Percentiles rank a stretch among this genome's conserved stretches.
Evolutionary conservation across 2,797 vertebrate species (phyloP).

Genomic region (Semaprochilodus insignis): DNA sequence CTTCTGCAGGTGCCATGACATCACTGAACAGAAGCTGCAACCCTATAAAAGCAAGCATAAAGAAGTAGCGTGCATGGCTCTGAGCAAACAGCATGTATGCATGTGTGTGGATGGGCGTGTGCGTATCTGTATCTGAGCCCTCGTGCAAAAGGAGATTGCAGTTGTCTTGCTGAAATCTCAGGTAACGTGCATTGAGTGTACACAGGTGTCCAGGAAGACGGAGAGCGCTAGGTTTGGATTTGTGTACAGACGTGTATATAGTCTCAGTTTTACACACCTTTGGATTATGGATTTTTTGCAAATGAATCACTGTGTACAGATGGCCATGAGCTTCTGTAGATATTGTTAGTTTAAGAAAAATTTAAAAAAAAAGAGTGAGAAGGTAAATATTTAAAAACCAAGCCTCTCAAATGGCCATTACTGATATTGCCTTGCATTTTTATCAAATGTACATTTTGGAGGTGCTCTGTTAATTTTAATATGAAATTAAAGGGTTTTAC

Average conservation of each 20-base stretch:
- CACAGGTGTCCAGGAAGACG: conserved; percentile 78
- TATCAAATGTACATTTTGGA: conserved; percentile 79
- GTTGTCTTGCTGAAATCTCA: conserved; percentile 92
- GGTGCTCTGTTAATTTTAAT: conserved; percentile 75
- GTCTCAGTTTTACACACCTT: conserved; percentile 82
- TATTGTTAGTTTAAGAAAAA: conserved; percentile 78
- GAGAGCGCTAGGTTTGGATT: conserved; percentile 72
- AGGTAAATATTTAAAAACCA: conserved; percentile 88
- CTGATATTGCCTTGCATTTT: conserved; percentile 94
- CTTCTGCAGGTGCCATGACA: conserved; percentile 29
- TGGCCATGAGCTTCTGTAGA: conserved; percentile 93
- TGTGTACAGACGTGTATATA: conserved; percentile 90
- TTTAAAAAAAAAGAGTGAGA: conserved; percentile 46
- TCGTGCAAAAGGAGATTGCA: conserved; percentile 84
- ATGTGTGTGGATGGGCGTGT: conserved; percentile 34
- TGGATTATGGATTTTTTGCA: conserved; percentile 69
- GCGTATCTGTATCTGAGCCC: conserved; percentile 70
- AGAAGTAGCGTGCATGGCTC: conserved; percentile 60
- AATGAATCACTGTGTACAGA: conserved; percentile 90
- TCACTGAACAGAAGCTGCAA: conserved; percentile 17
- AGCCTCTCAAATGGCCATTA: conserved; percentile 79
- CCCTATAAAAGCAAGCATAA: conserved; percentile 17
- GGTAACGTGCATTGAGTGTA: conserved; percentile 90
- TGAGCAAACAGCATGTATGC: conserved; percentile 45
- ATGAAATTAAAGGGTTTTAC: conserved; percentile 61